Evolutionary conservation across 2,888 invertebrate species (phyloP).

Genomic region (Drosophila leonis): DNA sequence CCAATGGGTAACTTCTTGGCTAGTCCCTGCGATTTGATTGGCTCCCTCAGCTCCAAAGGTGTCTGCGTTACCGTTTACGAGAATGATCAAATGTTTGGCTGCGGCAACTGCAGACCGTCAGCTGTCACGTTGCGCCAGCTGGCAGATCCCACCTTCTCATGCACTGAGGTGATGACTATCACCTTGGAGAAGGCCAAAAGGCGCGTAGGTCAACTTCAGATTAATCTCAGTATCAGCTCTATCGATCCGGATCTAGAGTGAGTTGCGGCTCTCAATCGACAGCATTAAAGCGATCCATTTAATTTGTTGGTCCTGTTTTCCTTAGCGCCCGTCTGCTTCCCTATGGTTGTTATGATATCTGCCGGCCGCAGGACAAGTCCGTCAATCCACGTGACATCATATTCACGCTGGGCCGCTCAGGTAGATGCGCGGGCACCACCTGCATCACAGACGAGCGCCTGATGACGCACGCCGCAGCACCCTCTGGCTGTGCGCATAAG

Average conservation of each 20-base stretch:
- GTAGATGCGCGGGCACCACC: constrained; percentile 41
- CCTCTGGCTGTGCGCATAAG: constrained; percentile 46
- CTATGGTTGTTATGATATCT: constrained; percentile 64
- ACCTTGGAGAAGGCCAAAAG: constrained; percentile 36
- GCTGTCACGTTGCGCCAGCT: constrained; percentile 56
- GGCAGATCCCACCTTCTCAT: constrained; percentile 53
- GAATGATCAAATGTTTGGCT: constrained; percentile 37
- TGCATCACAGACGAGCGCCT: constrained; percentile 63
- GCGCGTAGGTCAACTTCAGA: constrained; percentile 48
- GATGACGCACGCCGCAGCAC: constrained; percentile 50
- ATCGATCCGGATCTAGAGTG: constrained; percentile 69
- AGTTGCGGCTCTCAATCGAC: constrained; percentile 21
- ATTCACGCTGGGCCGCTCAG: constrained; percentile 71
- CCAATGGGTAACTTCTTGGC: constrained; percentile 43
- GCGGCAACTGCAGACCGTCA: constrained; percentile 58
- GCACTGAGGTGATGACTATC: constrained; percentile 49
- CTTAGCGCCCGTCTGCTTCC: constrained; percentile 36
- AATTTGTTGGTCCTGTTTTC: not conserved
- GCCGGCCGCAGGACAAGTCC: constrained; percentile 61
- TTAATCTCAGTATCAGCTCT: constrained; percentile 62
- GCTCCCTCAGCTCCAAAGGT: constrained; percentile 41
- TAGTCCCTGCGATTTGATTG: constrained; percentile 61
- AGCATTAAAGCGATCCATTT: not conserved
- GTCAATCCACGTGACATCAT: constrained; percentile 72
- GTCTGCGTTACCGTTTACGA: constrained; percentile 40